Evolutionary conservation across 2,797 vertebrate genomes (phyloP), one percentile per base, ranked within the genome.

Genomic region (Lepus oiostolus): DNA sequence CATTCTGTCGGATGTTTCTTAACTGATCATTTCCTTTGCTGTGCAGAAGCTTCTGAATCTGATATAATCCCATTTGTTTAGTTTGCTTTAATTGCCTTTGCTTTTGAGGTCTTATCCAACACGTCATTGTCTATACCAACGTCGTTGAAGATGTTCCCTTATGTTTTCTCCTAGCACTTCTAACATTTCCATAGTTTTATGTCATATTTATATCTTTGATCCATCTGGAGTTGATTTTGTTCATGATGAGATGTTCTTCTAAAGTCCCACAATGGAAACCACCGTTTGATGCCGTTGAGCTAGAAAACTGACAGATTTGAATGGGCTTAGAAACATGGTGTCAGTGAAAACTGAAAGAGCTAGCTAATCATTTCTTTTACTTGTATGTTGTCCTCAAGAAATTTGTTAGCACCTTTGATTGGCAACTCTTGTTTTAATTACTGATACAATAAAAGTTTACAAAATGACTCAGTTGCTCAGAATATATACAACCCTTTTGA

Each of bases 391-490:
- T 89, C 42, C 10, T 85, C n/a, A 80, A 63, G 24, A 32, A 90
- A 81, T 85, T 90, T n/a, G 30, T 38, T 75, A 85, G 71, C 32
- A 75, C 8, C 42, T 95, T 76, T 89, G 42, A 65, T 89, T 72
- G 21, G 24, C 52, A 79, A 14, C 19, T 96, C 11, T 24, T 71
- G 50, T 52, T 77, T 85, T 88, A 91, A 75, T 93, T 80, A 71
- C 22, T 68, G 32, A 30, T 10, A 54, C 74, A 76, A 74, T 76
- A 79, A 90, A 7, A 90, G 13, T 14, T 7, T 47, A 60, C 75
- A 50, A 88, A 94, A 80, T 92, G 58, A 88, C 82, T 95, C 17
- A 42, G 3, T 26, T 7, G 19, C n/a, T 81, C 11, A 38, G 71
- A 95, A 74, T 71, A 72, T 2, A 72, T 30, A 67, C 10, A 85